phyloP scores from a whole-genome alignment of 2,888 invertebrate species.

The Gryllus longicercus region DNA sequence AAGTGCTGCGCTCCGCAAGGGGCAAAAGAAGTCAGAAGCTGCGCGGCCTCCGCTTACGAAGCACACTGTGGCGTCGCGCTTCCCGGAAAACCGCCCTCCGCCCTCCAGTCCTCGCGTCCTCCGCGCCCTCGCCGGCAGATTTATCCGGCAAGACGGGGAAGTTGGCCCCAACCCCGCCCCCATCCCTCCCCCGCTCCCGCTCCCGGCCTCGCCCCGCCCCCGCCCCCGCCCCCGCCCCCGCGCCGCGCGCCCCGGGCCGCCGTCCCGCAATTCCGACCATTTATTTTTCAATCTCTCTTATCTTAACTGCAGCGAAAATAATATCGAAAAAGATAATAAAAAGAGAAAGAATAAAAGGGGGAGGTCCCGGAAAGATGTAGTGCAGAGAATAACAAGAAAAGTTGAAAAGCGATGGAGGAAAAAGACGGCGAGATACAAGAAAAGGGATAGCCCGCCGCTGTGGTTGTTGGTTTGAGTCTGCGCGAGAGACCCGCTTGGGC shows the following conservation, averaged over 20 bases:
- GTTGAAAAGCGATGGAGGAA: constrained; percentile 10
- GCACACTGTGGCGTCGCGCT: no score
- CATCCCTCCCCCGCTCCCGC: constrained; percentile 41
- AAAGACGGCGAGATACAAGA: neutral
- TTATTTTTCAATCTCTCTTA: constrained; percentile 38
- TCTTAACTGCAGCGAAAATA: constrained; percentile 37
- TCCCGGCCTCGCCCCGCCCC: no score
- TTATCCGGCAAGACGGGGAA: constrained; percentile 17
- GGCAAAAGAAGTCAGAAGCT: no score
- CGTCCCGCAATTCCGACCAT: constrained; percentile 33
- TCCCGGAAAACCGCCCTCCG: neutral
- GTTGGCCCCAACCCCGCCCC: constrained; percentile 4
- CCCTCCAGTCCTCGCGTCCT: neutral
- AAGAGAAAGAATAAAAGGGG: constrained; percentile 20
- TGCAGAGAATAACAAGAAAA: constrained; percentile 17
- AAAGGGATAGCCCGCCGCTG: neutral
- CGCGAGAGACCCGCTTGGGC: no score
- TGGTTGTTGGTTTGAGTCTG: no score
- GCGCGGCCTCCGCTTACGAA: no score
- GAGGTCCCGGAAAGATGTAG: constrained; percentile 17
- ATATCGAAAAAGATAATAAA: constrained; percentile 36
- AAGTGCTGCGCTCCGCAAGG: no score
- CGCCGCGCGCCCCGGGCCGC: neutral
- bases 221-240: constrained; percentile 54
- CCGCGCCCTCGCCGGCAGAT: neutral